Evolutionary conservation across 2,888 invertebrate species (phyloP).

Genomic region (Chymomyza caudatula): DNA sequence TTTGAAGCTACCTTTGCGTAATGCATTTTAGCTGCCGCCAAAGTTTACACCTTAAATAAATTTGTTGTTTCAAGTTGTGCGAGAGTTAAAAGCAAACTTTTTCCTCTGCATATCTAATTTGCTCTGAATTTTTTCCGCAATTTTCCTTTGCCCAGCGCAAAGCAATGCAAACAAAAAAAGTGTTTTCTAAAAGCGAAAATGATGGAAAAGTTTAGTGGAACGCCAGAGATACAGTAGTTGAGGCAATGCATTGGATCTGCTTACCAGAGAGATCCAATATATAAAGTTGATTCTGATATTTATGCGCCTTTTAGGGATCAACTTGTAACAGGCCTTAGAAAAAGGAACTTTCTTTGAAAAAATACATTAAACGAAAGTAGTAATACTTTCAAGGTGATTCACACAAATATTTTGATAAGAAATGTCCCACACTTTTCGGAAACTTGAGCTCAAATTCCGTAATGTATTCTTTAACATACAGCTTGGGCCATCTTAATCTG

Average conservation of each 20-base stretch:
- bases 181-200: neutral
- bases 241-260: neutral
- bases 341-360: too few species aligned
- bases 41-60: constrained; percentile 7
- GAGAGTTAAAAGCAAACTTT: constrained; percentile 1
- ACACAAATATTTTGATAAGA: too few species aligned
- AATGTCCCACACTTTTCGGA: too few species aligned
- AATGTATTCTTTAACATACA: too few species aligned
- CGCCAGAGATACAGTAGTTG: neutral
- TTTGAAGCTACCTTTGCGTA: neutral
- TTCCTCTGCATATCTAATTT: constrained; percentile 3
- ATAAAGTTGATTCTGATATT: too few species aligned
- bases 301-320: too few species aligned
- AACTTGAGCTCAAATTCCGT: too few species aligned
- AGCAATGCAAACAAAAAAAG: neutral
- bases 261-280: neutral
- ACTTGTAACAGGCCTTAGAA: too few species aligned
- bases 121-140: constrained; percentile 5
- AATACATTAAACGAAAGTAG: too few species aligned
- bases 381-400: too few species aligned
- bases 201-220: neutral
- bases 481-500: too few species aligned
- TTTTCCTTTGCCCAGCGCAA: neutral
- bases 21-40: neutral
- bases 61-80: constrained; percentile 4